Evolutionary conservation across 2,888 invertebrate species (phyloP).

Genomic region (Leptinotarsa juncta): DNA sequence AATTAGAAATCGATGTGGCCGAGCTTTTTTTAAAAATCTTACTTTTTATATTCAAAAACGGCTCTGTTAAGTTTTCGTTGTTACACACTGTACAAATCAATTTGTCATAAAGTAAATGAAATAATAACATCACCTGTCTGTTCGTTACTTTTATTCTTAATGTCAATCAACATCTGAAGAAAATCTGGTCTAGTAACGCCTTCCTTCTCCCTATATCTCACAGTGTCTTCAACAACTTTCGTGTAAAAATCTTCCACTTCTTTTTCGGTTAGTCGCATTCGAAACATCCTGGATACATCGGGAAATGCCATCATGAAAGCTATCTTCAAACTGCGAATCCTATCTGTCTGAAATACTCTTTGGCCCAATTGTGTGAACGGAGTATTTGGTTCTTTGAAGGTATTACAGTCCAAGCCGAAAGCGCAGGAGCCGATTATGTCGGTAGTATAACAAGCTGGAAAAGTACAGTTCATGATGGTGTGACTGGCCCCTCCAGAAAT

Average conservation of each 20-base stretch:
- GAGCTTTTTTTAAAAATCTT: no score
- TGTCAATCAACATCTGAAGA: constrained; percentile 21
- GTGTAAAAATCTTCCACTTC: constrained; percentile 16
- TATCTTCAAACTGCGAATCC: not conserved
- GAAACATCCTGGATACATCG: not conserved
- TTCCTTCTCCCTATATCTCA: constrained; percentile 4
- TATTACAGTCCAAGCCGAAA: constrained; percentile 71
- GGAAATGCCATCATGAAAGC: not conserved
- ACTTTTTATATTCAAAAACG: no score
- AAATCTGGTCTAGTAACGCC: constrained; percentile 8
- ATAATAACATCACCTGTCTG: not conserved
- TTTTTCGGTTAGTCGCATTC: not conserved
- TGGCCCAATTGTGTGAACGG: not conserved
- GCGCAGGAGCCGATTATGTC: constrained; percentile 64
- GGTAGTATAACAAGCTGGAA: constrained; percentile 41
- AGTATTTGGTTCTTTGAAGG: constrained; percentile 67
- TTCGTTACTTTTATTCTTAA: constrained; percentile 18
- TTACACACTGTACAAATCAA: no score
- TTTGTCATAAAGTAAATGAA: constrained; percentile 7
- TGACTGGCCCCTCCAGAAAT: no score
- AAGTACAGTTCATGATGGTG: not conserved
- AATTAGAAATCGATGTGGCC: no score
- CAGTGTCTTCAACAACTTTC: constrained; percentile 16
- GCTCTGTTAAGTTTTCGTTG: no score
- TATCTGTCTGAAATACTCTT: not conserved